phyloP scores from a whole-genome alignment of 2,113 vertebrate species.

The Oryzias javanicus region DNA sequence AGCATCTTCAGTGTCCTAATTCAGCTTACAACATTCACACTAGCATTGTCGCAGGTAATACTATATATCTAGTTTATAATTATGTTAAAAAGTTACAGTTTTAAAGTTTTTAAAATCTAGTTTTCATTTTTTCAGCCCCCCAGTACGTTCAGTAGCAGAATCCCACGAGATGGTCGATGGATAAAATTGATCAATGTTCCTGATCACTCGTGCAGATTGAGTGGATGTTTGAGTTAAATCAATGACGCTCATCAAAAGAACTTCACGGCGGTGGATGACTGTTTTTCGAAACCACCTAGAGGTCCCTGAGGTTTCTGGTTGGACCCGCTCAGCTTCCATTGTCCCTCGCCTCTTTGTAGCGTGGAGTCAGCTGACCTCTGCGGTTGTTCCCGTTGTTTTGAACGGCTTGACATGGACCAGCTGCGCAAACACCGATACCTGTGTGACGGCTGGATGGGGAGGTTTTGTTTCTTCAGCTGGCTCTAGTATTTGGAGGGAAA shows the following conservation, averaged over 20 bases:
- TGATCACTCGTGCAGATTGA: constrained; percentile 48
- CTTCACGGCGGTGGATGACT: too few relatives aligned
- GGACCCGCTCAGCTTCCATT: constrained; percentile 21
- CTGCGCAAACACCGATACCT: constrained; percentile 61
- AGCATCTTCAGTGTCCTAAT: too few relatives aligned
- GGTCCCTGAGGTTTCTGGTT: not conserved
- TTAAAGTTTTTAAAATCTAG: too few relatives aligned
- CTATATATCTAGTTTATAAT: too few relatives aligned
- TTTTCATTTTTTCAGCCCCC: too few relatives aligned
- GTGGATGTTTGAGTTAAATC: constrained; percentile 37
- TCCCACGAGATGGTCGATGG: constrained; percentile 56
- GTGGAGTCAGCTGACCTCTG: constrained; percentile 8
- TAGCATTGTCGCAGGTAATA: too few relatives aligned
- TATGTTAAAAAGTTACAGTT: too few relatives aligned
- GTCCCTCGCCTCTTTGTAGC: constrained; percentile 8
- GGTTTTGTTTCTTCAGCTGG: constrained; percentile 66
- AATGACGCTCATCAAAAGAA: not conserved
- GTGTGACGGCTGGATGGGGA: constrained; percentile 38
- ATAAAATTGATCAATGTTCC: constrained; percentile 39
- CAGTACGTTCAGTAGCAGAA: constrained; percentile 23
- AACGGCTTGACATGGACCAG: constrained; percentile 17
- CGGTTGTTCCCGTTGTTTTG: constrained; percentile 5
- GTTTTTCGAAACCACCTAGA: too few relatives aligned
- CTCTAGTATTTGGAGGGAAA: not conserved
- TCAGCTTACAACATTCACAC: too few relatives aligned